Evolutionary conservation across 2,888 invertebrate genomes (phyloP).

Genomic region (Encarsia formosa): DNA sequence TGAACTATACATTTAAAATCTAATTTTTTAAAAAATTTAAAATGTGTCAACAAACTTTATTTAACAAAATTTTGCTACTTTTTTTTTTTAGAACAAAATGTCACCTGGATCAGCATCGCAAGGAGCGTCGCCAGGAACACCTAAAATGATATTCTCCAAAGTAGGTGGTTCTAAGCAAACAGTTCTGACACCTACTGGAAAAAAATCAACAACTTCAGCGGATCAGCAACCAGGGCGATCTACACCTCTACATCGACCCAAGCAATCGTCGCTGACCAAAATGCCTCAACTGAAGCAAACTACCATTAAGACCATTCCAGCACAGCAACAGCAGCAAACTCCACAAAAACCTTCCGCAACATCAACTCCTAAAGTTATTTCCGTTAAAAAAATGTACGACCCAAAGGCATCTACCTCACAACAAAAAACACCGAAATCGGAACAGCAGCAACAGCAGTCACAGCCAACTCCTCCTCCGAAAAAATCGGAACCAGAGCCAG

Average conservation of each 20-base stretch:
- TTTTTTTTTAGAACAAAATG: constrained; percentile 25
- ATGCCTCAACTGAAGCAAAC: too few relatives aligned
- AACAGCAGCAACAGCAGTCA: constrained; percentile 17
- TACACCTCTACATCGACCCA: constrained; percentile 29
- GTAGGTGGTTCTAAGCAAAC: constrained; percentile 45
- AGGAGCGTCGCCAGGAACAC: constrained; percentile 32
- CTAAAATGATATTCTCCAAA: constrained; percentile 46
- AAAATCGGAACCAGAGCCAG: constrained; percentile 59
- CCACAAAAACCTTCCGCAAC: constrained; percentile 3
- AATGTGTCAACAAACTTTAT: constrained; percentile 3
- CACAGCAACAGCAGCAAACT: constrained; percentile 15
- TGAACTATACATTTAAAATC: not conserved
- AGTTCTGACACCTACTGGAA: constrained; percentile 43
- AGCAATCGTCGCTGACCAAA: constrained; percentile 30
- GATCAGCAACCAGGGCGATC: constrained; percentile 35
- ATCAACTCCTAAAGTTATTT: constrained; percentile 5
- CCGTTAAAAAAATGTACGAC: constrained; percentile 19
- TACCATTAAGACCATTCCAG: constrained; percentile 37
- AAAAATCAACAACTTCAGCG: constrained; percentile 32
- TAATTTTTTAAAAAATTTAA: constrained; percentile 6
- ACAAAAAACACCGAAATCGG: constrained; percentile 29
- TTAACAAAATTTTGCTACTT: not conserved
- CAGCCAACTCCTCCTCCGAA: constrained; percentile 23
- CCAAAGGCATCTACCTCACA: constrained; percentile 11
- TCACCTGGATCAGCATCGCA: too few relatives aligned